These are phyloP conservation scores for Podilymbus podiceps DNA, from an alignment of 2,113 vertebrate genomes.

Conservation along the genomic window DNA sequence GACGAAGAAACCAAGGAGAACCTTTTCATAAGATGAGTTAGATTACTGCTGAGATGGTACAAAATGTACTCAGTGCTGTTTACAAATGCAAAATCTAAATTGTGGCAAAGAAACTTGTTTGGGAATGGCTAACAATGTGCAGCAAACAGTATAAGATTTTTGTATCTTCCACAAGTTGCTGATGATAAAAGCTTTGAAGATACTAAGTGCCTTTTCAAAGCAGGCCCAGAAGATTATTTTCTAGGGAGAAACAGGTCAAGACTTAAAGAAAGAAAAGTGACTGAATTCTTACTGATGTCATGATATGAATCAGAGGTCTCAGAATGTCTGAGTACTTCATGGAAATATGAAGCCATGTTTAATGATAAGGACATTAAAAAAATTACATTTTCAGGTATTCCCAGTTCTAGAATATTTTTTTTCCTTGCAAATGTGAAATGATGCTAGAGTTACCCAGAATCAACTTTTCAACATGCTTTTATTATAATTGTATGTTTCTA, in stretches of 20 bases:
- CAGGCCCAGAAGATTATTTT: background rate
- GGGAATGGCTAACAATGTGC: background rate
- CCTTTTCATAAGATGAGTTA: background rate
- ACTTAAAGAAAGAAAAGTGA: background rate
- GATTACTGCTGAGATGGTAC: background rate
- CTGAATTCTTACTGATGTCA: background rate
- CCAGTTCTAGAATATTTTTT: background rate
- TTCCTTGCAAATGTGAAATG: background rate
- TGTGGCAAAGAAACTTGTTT: background rate
- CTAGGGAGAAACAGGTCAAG: background rate
- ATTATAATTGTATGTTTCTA: background rate
- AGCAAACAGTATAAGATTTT: background rate
- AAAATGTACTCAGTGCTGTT: background rate
- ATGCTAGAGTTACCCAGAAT: background rate
- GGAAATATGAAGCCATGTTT: background rate
- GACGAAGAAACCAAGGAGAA: background rate
- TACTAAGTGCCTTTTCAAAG: background rate
- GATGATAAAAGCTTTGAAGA: background rate
- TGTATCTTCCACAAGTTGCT: background rate
- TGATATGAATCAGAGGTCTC: background rate
- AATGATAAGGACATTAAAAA: background rate
- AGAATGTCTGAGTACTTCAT: background rate
- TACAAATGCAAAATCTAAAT: background rate
- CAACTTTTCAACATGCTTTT: background rate
- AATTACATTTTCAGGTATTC: background rate